These are phyloP conservation scores for Anser brachyrhynchus DNA, from an alignment of 2,113 vertebrate genomes.

Conservation along the genomic window DNA sequence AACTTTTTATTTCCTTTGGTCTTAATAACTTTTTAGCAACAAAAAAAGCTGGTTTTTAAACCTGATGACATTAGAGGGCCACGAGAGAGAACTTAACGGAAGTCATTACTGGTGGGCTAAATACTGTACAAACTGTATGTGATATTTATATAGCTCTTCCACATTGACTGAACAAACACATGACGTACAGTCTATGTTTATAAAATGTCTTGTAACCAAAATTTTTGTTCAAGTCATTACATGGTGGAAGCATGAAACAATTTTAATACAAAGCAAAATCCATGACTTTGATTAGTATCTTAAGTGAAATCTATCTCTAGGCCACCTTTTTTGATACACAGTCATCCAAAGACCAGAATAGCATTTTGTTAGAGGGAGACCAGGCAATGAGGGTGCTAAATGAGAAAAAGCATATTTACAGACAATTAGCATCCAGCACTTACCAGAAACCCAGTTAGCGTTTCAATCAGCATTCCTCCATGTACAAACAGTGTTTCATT, in stretches of 20 bases:
- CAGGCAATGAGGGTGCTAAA: neutral
- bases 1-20: neutral
- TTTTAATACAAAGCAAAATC: neutral
- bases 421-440: accelerated
- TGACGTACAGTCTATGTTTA: neutral
- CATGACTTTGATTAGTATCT: neutral
- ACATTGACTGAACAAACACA: neutral
- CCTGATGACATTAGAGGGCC: neutral
- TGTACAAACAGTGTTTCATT: neutral
- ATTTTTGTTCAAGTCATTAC: neutral
- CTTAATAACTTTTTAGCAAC: neutral
- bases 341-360: neutral
- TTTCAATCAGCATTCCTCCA: neutral
- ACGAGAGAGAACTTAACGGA: neutral
- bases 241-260: neutral
- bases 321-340: neutral
- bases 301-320: neutral
- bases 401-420: neutral
- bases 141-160: neutral
- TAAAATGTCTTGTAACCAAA: neutral
- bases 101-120: neutral
- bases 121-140: accelerated
- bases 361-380: neutral
- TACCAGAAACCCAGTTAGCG: neutral
- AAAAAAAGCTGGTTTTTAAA: neutral